Conservation (phyloP, 2,888 invertebrate species). For the Tiphia femorata region DNA sequence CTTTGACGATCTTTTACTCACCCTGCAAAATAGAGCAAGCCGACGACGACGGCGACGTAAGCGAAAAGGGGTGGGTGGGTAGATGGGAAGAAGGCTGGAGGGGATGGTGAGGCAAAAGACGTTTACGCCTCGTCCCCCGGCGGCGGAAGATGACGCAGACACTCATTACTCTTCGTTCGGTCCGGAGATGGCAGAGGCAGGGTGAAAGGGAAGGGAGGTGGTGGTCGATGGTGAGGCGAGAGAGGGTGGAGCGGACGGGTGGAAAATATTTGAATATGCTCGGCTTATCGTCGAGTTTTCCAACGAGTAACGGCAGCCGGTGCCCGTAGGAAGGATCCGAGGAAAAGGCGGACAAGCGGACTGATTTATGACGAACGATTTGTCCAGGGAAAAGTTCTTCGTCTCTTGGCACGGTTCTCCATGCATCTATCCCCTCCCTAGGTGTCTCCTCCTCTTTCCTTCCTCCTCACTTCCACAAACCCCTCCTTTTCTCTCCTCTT, state of each 20-base stretch:
- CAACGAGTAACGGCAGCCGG: slow-evolving; percentile 4
- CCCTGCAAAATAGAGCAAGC: too few relatives aligned
- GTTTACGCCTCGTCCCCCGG: background rate
- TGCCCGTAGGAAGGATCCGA: slow-evolving; percentile 32
- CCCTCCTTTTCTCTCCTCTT: slow-evolving; percentile 4
- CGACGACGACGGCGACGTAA: background rate
- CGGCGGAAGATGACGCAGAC: slow-evolving; percentile 2
- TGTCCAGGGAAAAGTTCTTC: slow-evolving; percentile 51
- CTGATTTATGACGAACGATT: slow-evolving; percentile 64
- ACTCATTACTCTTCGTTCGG: slow-evolving; percentile 51
- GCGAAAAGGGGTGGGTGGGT: background rate
- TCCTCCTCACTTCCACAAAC: slow-evolving; percentile 10
- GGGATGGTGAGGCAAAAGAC: background rate
- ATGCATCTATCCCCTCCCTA: slow-evolving; percentile 13
- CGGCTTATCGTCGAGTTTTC: slow-evolving; percentile 40
- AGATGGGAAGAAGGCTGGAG: background rate
- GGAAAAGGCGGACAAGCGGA: slow-evolving; percentile 47
- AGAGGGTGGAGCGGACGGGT: background rate
- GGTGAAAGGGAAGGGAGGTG: slow-evolving; percentile 9
- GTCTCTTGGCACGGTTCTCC: slow-evolving; percentile 40
- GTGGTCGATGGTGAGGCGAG: background rate
- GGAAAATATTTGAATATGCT: slow-evolving; percentile 53
- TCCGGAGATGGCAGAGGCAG: slow-evolving; percentile 14
- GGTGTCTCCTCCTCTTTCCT: slow-evolving; percentile 4
- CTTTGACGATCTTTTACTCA: too few relatives aligned